phyloP scores from a whole-genome alignment of 2,888 invertebrate species.

The Cerastis rubricosa region DNA sequence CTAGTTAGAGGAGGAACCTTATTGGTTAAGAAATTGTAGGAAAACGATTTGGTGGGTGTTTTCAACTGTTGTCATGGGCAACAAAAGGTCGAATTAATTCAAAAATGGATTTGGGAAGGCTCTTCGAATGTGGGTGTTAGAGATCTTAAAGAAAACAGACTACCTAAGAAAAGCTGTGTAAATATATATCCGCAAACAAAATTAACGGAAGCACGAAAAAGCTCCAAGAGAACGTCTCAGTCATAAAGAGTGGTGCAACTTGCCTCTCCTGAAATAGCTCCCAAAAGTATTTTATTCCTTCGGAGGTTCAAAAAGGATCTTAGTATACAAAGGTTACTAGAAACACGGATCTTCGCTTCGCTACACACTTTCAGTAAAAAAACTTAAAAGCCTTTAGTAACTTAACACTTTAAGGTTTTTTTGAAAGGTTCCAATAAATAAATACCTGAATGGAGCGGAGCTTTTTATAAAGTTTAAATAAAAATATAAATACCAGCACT shows the following conservation, averaged over 20 bases:
- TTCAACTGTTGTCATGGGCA: no score
- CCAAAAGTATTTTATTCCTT: conserved; percentile 70
- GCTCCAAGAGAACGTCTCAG: conserved; percentile 39
- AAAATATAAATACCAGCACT: conserved; percentile 2
- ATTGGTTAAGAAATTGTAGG: no score
- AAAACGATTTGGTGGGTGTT: no score
- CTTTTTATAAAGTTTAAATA: conserved; percentile 10
- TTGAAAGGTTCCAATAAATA: conserved; percentile 31
- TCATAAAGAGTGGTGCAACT: conserved; percentile 61
- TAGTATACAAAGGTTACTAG: conserved; percentile 65
- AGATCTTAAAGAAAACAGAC: no score
- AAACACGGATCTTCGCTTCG: conserved; percentile 71
- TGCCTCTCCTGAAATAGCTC: conserved; percentile 65
- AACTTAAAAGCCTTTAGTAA: conserved; percentile 51
- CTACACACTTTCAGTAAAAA: conserved; percentile 59
- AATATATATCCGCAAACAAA: not conserved
- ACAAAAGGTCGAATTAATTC: no score
- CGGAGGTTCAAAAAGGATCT: conserved; percentile 60
- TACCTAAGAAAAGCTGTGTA: no score
- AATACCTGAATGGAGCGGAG: conserved; percentile 32
- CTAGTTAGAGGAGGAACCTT: no score
- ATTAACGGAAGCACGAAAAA: conserved; percentile 18
- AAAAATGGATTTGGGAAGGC: no score
- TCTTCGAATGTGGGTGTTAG: no score
- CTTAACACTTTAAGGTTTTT: conserved; percentile 47